These are phyloP conservation scores for Buceros bicornis DNA, from an alignment of 2,797 vertebrate genomes.

Conservation along the genomic window DNA sequence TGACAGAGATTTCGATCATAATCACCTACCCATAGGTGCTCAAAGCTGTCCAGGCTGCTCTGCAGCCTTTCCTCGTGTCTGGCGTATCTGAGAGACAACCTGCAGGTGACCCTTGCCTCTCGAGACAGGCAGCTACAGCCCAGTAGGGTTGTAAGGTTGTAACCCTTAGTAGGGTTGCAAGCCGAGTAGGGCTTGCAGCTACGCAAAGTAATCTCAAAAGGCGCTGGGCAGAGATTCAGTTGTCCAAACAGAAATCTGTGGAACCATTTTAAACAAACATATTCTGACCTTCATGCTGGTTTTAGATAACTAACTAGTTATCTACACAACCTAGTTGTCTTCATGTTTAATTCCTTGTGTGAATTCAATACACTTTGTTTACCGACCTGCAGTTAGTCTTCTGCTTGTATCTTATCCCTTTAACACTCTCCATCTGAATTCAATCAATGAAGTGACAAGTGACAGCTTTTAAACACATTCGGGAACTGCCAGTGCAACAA, in stretches of 20 bases:
- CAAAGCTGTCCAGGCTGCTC: background rate
- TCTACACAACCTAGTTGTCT: background rate
- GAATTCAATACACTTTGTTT: background rate
- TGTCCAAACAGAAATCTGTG: background rate
- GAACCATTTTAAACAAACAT: background rate
- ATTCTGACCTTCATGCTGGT: background rate
- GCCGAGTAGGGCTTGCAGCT: background rate
- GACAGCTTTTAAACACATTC: background rate
- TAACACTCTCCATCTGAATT: background rate
- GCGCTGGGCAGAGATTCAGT: background rate
- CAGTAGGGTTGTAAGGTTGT: too few species aligned
- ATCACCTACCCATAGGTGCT: background rate
- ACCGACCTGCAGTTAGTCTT: background rate
- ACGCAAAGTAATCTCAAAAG: background rate
- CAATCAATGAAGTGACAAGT: background rate
- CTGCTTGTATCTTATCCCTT: background rate
- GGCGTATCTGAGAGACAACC: background rate
- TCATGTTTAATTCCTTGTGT: background rate
- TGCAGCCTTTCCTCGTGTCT: background rate
- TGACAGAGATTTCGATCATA: background rate
- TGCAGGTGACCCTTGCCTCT: background rate
- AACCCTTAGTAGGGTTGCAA: too few species aligned
- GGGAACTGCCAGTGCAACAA: background rate
- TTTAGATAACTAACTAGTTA: background rate
- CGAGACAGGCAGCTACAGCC: background rate